These are phyloP conservation scores for Drosophila putrida DNA, from an alignment of 2,888 invertebrate genomes.

Conservation along the genomic window DNA sequence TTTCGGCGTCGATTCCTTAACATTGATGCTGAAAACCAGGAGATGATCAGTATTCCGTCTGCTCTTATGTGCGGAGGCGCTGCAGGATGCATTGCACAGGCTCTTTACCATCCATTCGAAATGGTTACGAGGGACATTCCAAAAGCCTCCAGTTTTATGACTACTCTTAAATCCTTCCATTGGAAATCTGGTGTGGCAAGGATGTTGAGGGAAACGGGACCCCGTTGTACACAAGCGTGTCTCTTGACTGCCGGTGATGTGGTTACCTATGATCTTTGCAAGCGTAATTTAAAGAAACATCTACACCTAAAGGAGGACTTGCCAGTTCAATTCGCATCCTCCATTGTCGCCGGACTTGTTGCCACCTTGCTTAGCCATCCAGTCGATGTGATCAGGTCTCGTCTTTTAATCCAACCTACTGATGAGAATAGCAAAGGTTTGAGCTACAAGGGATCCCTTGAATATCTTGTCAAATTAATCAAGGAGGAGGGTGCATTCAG, in stretches of 20 bases:
- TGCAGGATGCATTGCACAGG: constrained; percentile 61
- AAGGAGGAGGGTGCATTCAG: constrained; percentile 92
- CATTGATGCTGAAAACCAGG: constrained; percentile 13
- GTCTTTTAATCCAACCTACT: constrained; percentile 57
- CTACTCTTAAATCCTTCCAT: background rate
- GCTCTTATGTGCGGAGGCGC: constrained; percentile 48
- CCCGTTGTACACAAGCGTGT: constrained; percentile 61
- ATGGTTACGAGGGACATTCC: constrained; percentile 54
- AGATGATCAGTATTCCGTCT: constrained; percentile 20
- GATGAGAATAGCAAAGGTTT: constrained; percentile 87
- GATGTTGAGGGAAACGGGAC: constrained; percentile 50
- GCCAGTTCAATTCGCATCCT: constrained; percentile 37
- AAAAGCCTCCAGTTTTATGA: constrained; percentile 10
- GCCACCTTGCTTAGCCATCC: constrained; percentile 61
- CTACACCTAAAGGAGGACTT: constrained; percentile 43
- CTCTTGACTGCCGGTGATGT: constrained; percentile 64
- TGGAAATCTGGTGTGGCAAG: constrained; percentile 11
- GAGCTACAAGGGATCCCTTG: constrained; percentile 92
- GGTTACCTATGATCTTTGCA: constrained; percentile 59
- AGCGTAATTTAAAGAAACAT: constrained; percentile 45
- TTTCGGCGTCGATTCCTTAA: constrained; percentile 43
- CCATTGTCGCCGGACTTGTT: constrained; percentile 54
- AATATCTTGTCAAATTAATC: constrained; percentile 92
- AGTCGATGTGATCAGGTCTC: constrained; percentile 61
- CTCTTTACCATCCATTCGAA: constrained; percentile 58